These are phyloP conservation scores for Pterostichus niger DNA, from an alignment of 2,888 invertebrate genomes.

Conservation along the genomic window DNA sequence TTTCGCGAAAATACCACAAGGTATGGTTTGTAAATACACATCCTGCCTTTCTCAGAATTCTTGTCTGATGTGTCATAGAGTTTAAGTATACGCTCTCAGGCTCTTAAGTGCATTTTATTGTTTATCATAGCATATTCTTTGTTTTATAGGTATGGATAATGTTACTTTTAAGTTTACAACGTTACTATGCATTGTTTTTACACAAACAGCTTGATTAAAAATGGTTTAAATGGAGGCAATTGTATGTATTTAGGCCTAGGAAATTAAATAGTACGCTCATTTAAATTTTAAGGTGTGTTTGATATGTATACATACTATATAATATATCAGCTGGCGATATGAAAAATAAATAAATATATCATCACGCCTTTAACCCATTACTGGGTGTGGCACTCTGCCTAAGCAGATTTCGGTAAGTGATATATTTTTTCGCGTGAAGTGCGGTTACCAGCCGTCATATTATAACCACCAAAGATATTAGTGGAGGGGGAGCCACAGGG, in stretches of 20 bases:
- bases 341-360: neutral
- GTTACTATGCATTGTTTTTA: constrained; percentile 6
- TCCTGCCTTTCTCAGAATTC: constrained; percentile 35
- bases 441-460: too few relatives aligned
- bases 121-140: constrained; percentile 28
- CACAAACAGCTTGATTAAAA: neutral
- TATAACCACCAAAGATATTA: too few relatives aligned
- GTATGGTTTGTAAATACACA: constrained; percentile 8
- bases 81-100: constrained; percentile 29
- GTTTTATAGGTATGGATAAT: constrained; percentile 1
- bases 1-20: neutral
- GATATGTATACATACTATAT: neutral
- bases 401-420: too few relatives aligned
- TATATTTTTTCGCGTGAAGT: too few relatives aligned
- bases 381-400: too few relatives aligned
- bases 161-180: neutral
- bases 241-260: constrained; percentile 5
- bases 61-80: constrained; percentile 17
- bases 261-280: neutral
- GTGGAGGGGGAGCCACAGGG: too few relatives aligned
- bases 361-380: too few relatives aligned
- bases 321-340: neutral
- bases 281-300: constrained; percentile 7
- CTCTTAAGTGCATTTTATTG: constrained; percentile 39
- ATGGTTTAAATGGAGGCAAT: neutral